Conservation (phyloP, 2,113 vertebrate genomes). For the Lasiurus borealis region DNA sequence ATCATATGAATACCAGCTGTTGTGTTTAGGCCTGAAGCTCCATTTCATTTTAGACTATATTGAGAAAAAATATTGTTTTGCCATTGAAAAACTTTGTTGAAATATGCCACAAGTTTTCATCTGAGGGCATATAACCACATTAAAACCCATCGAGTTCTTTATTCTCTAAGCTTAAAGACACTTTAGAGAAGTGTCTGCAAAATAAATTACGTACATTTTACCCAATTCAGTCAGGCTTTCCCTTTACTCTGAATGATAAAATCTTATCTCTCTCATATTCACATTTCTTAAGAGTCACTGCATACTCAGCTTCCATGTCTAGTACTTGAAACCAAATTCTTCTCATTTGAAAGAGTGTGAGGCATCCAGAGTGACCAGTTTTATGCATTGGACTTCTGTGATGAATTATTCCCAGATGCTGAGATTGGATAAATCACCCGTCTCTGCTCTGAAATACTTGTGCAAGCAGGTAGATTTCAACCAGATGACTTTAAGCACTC, state of each 20-base stretch:
- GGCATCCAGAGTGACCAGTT: neutral
- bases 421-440: neutral
- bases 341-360: slow-evolving; percentile 35
- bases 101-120: slow-evolving; percentile 38
- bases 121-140: slow-evolving; percentile 4
- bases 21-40: neutral
- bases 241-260: neutral
- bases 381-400: neutral
- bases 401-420: slow-evolving; percentile 55
- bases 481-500: slow-evolving; percentile 16
- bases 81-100: slow-evolving; percentile 1
- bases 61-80: neutral
- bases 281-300: slow-evolving; percentile 54
- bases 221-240: neutral
- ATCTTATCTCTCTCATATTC: neutral
- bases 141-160: slow-evolving; percentile 6
- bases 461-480: slow-evolving; percentile 60
- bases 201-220: slow-evolving; percentile 51
- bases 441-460: neutral
- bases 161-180: slow-evolving; percentile 36
- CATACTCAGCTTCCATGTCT: neutral
- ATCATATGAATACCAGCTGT: neutral
- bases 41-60: slow-evolving; percentile 36
- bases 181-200: slow-evolving; percentile 29
- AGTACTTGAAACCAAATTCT: slow-evolving; percentile 50